Evolutionary conservation across 1,140 invertebrate genomes (phyloP), one percentile per base, ranked within the genome.

Genomic region (Pseudomyrmex gracilis): DNA sequence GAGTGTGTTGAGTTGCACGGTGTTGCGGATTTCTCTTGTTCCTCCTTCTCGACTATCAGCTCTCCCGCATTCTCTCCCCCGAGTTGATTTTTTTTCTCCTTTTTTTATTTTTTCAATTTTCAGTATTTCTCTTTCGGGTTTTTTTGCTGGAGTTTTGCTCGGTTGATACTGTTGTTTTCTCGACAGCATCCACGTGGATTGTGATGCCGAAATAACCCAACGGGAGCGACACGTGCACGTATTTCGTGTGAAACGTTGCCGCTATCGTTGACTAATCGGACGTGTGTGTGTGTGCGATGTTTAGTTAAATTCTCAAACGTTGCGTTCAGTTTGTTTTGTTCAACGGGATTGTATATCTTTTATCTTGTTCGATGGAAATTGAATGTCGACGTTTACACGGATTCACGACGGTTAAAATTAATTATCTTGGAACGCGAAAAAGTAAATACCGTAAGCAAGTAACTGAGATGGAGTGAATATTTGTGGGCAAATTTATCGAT

Each of bases 1-100:
- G 76, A 83, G 77, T 85, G 88, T 92, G 87, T 92, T 85, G 68
- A 89, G 84, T 87, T 93, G 92, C 91, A 93, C 92, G 92, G 88
- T 92, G 89, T 92, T 92, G 70, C 82, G 82, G 17, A 87, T 85
- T 89, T 87, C 83, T 87, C 84, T 87, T 85, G 77, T 55, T 77
- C 66, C 53, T 71, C 20, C 76, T 34, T 5, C 34, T 34, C 74
- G 67, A 66, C 70, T 85, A 45, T 45, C n/a, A 66, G 22, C 67
- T 47, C 74, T 47, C 78, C 61, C 73, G 60, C 71, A 73, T 77
- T 51, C 60, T 71, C 70, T 77, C 22, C 64, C 45, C 5, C 34
- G 4, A 34, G 34, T 34, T 34, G 63, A 45, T 57, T 47, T 78
- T 74, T 78, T 58, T 47, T 58, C 63, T 67, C 61, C 24, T 61